These are phyloP conservation scores for Zaprionus davidi DNA, from an alignment of 1,140 invertebrate genomes.

Conservation along the genomic window DNA sequence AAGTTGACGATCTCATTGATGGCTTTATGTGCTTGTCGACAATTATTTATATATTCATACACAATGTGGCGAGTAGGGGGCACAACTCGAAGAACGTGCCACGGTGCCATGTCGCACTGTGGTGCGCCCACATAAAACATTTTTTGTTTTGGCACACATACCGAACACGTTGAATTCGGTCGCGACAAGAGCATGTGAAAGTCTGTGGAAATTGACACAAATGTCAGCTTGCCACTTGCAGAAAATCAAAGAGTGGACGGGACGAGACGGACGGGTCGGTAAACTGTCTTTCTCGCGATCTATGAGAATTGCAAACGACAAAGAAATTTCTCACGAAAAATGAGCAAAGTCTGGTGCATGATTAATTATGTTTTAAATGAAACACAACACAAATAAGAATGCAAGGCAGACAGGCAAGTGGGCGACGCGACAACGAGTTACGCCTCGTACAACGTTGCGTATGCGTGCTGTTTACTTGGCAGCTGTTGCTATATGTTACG, in stretches of 20 bases:
- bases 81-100: constrained; percentile 47
- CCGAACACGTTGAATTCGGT: constrained; percentile 45
- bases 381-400: constrained; percentile 14
- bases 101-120: constrained; percentile 21
- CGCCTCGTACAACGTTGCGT: constrained; percentile 64
- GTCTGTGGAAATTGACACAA: constrained; percentile 28
- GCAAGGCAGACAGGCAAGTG: constrained; percentile 38
- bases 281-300: constrained; percentile 35
- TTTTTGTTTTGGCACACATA: constrained; percentile 62
- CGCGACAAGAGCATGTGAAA: constrained; percentile 61
- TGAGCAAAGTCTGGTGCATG: constrained; percentile 20
- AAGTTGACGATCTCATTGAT: constrained; percentile 66
- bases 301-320: constrained; percentile 50
- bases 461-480: constrained; percentile 56
- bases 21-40: constrained; percentile 63
- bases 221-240: constrained; percentile 7
- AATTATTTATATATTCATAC: constrained; percentile 58
- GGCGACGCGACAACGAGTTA: constrained; percentile 39
- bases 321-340: constrained; percentile 58
- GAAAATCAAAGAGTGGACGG: constrained; percentile 17
- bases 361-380: constrained; percentile 63
- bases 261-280: constrained; percentile 1
- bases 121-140: constrained; percentile 72
- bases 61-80: constrained; percentile 17
- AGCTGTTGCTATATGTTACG: constrained; percentile 42